Percentiles rank a stretch among this genome's conserved stretches.
These are phyloP conservation scores for Portevinia maculata DNA, from an alignment of 2,888 invertebrate genomes.

Conservation along the genomic window DNA sequence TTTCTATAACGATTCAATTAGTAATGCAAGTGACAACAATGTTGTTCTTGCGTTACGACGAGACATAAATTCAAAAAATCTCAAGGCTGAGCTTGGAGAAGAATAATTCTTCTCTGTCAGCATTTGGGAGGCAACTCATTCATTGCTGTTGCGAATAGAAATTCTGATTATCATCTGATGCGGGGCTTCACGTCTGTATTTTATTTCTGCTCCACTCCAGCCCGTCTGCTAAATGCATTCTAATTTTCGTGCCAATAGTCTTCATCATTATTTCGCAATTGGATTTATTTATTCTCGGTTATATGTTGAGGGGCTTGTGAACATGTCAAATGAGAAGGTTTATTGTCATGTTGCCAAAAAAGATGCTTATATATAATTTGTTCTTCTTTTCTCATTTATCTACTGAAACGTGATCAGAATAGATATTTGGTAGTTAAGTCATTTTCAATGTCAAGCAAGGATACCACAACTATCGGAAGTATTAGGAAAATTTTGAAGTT, in stretches of 20 bases:
- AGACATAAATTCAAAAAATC: conserved; percentile 62
- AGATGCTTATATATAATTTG: not conserved
- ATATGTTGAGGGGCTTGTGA: conserved; percentile 35
- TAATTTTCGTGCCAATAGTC: conserved; percentile 23
- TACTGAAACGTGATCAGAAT: conserved; percentile 27
- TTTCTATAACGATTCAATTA: conserved; percentile 63
- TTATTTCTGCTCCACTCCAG: conserved; percentile 3
- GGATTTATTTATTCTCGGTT: conserved; percentile 26
- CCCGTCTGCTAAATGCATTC: conserved; percentile 28
- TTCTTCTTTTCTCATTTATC: not conserved
- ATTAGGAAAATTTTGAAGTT: too few species aligned
- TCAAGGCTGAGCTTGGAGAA: conserved; percentile 55
- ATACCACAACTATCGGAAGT: too few species aligned
- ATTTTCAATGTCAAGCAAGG: conserved; percentile 35
- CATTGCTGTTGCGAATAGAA: conserved; percentile 28
- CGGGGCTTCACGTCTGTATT: conserved; percentile 4
- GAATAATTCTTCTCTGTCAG: conserved; percentile 24
- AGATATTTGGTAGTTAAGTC: not conserved
- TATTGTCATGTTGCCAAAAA: conserved; percentile 3
- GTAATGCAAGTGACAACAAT: conserved; percentile 66
- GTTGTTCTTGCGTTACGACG: conserved; percentile 37
- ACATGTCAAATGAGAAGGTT: not conserved
- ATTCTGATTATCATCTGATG: conserved; percentile 37
- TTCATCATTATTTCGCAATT: conserved; percentile 21
- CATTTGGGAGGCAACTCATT: conserved; percentile 37